Evolutionary conservation across 2,797 vertebrate species (phyloP), one percentile per base, ranked within the genome.

Genomic region (Catharus ustulatus): DNA sequence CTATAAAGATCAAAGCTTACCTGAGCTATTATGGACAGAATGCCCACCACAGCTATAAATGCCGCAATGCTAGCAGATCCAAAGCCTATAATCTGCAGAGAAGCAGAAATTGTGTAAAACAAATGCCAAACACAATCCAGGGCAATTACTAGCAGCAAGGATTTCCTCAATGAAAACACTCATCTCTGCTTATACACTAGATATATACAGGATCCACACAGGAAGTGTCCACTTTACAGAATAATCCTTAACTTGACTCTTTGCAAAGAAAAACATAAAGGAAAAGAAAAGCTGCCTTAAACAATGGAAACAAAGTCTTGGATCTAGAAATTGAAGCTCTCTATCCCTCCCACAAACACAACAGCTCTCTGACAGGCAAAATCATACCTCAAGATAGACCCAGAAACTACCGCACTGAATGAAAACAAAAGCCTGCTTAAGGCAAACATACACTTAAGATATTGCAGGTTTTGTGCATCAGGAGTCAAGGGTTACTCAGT

Each of bases 1-100:
- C 6, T 30, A 34, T 43, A 61, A 75, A 22, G 29, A 87, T 71
- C 32, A 46, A 94, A 45, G 84, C 97, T 97, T 97, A 99, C 99
- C 99, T 99, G 99, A 78, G 99, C 99, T 94, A 99, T 61, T 93
- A 99, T 99, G 66, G 99, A 99, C 66, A 99, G 97, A 97, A 99
- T 98, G 87, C 99, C 99, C 89, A 99, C 98, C 94, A 99, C 98
- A 67, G 99, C 99, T 86, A 99, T 99, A 96, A 99, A 99, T 30
- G 98, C 98, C 3, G 98, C 98, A 74, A 99, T 99, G 84, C 98
- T 99, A 45, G 97, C 97, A 38, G 99, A 98, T 94, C 98, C 99
- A 97, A 99, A 99, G 89, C 99, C 98, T 94, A 99, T 98, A 79
- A 99, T 96, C 99, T 99, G 96, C 61, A 95, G 49, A 69, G 12